Percentiles rank a stretch among this genome's conserved stretches.
These are phyloP conservation scores for Megaceryle maxima DNA, from an alignment of 2,113 vertebrate species.

Conservation along the genomic window DNA sequence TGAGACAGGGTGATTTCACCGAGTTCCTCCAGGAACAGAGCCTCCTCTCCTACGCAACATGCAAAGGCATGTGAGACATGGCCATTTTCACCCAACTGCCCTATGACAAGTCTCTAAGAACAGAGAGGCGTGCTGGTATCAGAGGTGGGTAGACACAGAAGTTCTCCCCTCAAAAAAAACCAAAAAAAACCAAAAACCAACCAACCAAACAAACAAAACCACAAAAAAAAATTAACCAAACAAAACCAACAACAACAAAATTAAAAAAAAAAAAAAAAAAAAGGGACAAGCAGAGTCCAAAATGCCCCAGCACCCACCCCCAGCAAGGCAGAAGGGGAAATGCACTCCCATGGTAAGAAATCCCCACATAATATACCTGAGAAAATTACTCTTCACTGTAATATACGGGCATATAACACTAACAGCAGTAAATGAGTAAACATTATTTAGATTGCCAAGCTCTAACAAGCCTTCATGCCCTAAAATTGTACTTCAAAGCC, in stretches of 20 bases:
- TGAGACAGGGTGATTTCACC: not conserved
- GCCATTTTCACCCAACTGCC: not conserved
- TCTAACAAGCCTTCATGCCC: not conserved
- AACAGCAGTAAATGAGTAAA: not conserved
- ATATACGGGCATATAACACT: not conserved
- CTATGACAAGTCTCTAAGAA: not conserved
- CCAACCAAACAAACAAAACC: too few relatives aligned
- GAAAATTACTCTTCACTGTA: not conserved
- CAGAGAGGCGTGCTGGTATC: not conserved
- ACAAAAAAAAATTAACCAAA: too few relatives aligned
- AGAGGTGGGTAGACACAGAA: not conserved
- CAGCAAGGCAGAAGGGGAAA: not conserved
- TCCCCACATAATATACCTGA: not conserved
- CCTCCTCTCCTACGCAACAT: not conserved
- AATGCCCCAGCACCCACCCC: not conserved
- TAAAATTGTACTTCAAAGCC: not conserved
- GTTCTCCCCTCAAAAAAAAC: not conserved
- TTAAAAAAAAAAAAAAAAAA: too few relatives aligned
- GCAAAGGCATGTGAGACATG: not conserved
- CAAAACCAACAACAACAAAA: too few relatives aligned
- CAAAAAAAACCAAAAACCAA: too few relatives aligned
- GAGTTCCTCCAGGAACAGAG: not conserved
- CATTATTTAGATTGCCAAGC: not conserved
- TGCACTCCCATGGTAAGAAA: not conserved
- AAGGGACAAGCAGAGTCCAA: not conserved